phyloP scores from a whole-genome alignment of 2,113 vertebrate species.

The Catharus fuscescens region DNA sequence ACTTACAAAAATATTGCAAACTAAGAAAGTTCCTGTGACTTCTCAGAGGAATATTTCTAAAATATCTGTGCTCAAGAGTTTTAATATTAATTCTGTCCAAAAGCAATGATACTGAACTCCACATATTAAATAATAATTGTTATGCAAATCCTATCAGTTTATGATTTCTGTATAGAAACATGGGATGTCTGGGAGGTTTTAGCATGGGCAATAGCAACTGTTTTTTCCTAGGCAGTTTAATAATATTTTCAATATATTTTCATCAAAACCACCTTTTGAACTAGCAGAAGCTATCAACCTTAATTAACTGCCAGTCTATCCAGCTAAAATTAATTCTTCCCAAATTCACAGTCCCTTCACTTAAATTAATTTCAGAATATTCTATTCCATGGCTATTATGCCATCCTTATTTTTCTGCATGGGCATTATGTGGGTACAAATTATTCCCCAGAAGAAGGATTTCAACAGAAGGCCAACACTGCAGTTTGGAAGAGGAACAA shows the following conservation, averaged over 20 bases:
- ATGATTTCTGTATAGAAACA: neutral
- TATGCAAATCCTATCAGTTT: neutral
- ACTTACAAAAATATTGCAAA: neutral
- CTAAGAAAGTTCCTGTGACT: neutral
- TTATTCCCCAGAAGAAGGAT: neutral
- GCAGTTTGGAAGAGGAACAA: neutral
- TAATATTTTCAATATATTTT: slow-evolving; percentile 29
- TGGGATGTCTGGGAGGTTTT: neutral
- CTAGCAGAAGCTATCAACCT: neutral
- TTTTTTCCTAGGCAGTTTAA: neutral
- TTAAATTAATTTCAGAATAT: slow-evolving; percentile 1
- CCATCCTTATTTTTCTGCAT: neutral
- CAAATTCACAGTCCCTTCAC: neutral
- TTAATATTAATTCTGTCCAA: neutral
- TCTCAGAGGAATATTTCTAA: neutral
- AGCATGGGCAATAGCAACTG: neutral
- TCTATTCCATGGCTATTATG: neutral
- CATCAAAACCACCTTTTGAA: neutral
- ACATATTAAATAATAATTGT: slow-evolving; percentile 7
- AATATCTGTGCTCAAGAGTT: neutral
- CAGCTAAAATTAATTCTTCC: slow-evolving; percentile 33
- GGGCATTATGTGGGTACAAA: neutral
- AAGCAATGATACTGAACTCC: neutral
- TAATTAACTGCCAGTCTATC: slow-evolving; percentile 17
- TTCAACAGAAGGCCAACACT: neutral